phyloP scores from a whole-genome alignment of 2,113 vertebrate genomes.

The Erythrolamprus reginae region DNA sequence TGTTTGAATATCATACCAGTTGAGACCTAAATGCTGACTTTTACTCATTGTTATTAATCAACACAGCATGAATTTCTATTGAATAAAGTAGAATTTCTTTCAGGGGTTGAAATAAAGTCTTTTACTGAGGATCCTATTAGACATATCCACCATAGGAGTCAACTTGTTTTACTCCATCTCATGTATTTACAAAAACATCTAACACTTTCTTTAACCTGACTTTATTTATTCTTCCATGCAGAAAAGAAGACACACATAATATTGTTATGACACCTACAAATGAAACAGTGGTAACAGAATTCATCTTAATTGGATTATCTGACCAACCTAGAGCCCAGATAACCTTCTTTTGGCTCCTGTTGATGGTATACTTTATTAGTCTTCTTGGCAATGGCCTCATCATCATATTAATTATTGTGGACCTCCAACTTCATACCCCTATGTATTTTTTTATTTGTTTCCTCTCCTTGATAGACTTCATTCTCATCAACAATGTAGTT shows the following conservation, averaged over 20 bases:
- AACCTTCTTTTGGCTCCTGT: constrained; percentile 43
- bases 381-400: constrained; percentile 45
- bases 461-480: constrained; percentile 48
- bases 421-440: constrained; percentile 47
- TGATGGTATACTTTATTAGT: constrained; percentile 44
- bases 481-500: constrained; percentile 35
- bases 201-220: not conserved
- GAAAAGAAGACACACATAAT: not conserved
- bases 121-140: not conserved
- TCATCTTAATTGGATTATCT: constrained; percentile 45
- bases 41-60: not conserved
- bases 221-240: not conserved
- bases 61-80: not conserved
- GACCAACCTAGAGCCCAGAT: constrained; percentile 26
- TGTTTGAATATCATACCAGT: not conserved
- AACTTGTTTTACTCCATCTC: not conserved
- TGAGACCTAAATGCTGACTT: not conserved
- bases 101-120: not conserved
- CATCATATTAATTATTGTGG: constrained; percentile 22
- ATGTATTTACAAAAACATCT: not conserved
- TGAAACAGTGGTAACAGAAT: constrained; percentile 21
- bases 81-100: not conserved
- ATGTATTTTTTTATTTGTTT: constrained; percentile 57
- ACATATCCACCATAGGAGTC: not conserved
- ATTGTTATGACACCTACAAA: constrained; percentile 5